A percentile compares a stretch with the other conserved stretches of the same genome.
Conservation (phyloP, 2,797 vertebrate genomes). For the Okamejei kenojei region DNA sequence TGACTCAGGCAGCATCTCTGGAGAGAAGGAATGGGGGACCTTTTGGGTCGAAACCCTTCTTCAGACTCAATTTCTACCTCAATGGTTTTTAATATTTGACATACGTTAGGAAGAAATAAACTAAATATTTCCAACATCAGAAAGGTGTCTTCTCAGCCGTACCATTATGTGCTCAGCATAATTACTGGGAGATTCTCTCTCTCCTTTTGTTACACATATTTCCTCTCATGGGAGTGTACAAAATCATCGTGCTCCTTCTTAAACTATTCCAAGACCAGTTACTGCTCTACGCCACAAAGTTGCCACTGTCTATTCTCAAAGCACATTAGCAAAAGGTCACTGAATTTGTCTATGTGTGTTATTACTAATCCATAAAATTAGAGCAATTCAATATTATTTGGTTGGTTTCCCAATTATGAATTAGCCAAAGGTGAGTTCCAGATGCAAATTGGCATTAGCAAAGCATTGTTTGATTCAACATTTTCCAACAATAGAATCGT, state of each 20-base stretch:
- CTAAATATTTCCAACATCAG: neutral
- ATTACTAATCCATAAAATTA: neutral
- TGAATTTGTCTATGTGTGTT: neutral
- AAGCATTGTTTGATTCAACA: neutral
- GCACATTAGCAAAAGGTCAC: neutral
- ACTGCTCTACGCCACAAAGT: neutral
- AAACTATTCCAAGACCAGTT: neutral
- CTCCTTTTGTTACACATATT: neutral
- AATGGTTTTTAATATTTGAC: neutral
- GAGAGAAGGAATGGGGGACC: too few relatives aligned
- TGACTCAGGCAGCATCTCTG: too few relatives aligned
- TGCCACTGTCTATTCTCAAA: neutral
- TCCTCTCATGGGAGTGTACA: neutral
- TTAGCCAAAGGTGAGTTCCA: neutral
- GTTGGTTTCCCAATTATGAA: neutral
- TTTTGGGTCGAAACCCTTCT: too few relatives aligned
- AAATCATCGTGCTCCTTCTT: neutral
- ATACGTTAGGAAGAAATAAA: neutral
- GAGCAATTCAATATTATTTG: neutral
- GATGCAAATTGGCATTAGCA: neutral
- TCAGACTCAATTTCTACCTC: too few relatives aligned
- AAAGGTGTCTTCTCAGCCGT: neutral
- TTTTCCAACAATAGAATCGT: neutral
- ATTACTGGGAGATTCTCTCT: neutral
- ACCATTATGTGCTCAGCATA: neutral